Evolutionary conservation across 2,113 vertebrate genomes (phyloP).

Genomic region (Chamaetylas fuelleborni): DNA sequence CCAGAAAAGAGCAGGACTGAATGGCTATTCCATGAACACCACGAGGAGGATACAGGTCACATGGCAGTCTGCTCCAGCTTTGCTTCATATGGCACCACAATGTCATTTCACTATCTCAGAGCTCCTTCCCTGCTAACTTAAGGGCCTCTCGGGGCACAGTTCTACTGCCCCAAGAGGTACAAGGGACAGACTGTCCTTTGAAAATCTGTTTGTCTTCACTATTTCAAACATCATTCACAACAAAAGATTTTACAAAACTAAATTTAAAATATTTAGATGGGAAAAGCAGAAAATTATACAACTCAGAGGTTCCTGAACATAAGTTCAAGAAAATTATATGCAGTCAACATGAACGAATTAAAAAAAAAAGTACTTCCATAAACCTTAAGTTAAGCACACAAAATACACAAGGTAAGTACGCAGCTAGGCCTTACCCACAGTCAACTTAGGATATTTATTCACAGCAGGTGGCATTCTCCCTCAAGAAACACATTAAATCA

Average conservation of each 20-base stretch:
- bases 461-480: not conserved
- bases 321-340: not conserved
- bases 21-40: not conserved
- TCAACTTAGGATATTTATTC: not conserved
- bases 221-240: not conserved
- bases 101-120: not conserved
- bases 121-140: not conserved
- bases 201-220: not conserved
- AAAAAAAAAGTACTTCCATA: not conserved
- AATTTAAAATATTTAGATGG: not conserved
- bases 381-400: not conserved
- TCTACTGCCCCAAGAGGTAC: not conserved
- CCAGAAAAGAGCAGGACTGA: not conserved
- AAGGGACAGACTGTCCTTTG: not conserved
- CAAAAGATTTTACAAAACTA: not conserved
- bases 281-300: not conserved
- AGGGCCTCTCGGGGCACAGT: rapidly evolving
- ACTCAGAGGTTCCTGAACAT: not conserved
- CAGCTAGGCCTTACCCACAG: not conserved
- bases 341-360: not conserved
- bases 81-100: not conserved
- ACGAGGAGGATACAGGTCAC: not conserved
- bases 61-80: not conserved
- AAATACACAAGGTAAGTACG: not conserved
- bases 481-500: not conserved